phyloP scores from a whole-genome alignment of 2,888 invertebrate species.

The Sycophila texana region DNA sequence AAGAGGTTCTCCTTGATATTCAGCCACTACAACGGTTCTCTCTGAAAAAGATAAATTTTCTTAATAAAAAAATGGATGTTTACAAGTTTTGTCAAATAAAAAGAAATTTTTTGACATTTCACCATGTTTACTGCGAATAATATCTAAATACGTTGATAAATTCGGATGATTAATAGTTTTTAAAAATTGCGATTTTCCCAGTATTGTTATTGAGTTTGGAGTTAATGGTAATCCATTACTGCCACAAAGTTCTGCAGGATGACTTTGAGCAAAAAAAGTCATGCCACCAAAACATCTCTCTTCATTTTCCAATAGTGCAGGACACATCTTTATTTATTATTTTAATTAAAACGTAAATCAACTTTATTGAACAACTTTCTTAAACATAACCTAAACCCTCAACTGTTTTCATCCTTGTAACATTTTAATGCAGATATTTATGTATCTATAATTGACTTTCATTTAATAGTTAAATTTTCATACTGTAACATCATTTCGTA shows the following conservation, averaged over 20 bases:
- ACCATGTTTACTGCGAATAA: slow-evolving; percentile 95
- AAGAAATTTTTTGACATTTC: slow-evolving; percentile 7
- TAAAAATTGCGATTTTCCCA: slow-evolving; percentile 90
- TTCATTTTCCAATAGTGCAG: slow-evolving; percentile 74
- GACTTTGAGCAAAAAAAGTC: slow-evolving; percentile 93
- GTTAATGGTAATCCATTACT: slow-evolving; percentile 97
- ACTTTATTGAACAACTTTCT: background rate
- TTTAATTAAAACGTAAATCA: background rate
- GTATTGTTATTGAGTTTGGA: slow-evolving; percentile 95
- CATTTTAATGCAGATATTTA: background rate
- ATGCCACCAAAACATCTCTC: slow-evolving; percentile 86
- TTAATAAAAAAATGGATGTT: slow-evolving; percentile 37
- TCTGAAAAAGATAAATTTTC: slow-evolving; percentile 77
- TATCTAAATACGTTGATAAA: slow-evolving; percentile 93
- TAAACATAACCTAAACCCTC: slow-evolving; percentile 3
- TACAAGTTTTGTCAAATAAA: slow-evolving; percentile 17
- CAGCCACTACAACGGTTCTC: slow-evolving; percentile 88
- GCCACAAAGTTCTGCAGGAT: slow-evolving; percentile 93
- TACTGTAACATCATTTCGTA: background rate
- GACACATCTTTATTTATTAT: slow-evolving; percentile 66
- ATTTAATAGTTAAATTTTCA: background rate
- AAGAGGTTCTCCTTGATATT: slow-evolving; percentile 84
- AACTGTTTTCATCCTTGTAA: background rate
- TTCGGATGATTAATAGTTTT: slow-evolving; percentile 87
- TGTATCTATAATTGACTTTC: background rate